Percentiles rank a stretch among this genome's conserved stretches.
Evolutionary conservation across 2,113 vertebrate species (phyloP).

Genomic region (Lichenostomus cassidix): DNA sequence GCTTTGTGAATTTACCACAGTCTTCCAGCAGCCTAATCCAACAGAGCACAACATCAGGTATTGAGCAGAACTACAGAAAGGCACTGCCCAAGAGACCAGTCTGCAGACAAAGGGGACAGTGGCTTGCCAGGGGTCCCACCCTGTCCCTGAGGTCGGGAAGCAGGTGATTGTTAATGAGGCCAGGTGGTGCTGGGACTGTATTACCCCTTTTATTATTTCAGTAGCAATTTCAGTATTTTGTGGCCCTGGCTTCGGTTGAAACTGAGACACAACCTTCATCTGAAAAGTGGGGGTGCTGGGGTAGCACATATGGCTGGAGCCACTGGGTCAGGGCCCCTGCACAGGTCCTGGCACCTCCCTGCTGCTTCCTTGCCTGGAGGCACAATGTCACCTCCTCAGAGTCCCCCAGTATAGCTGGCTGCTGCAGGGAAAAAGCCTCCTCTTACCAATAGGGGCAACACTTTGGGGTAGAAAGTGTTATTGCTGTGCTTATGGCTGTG

Average conservation of each 20-base stretch:
- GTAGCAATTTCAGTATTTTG: background rate
- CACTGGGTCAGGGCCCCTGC: background rate
- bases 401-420: background rate
- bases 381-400: background rate
- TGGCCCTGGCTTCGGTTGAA: background rate
- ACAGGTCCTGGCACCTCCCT: background rate
- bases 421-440: background rate
- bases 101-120: background rate
- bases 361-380: background rate
- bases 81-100: background rate
- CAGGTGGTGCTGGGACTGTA: fast-evolving
- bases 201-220: background rate
- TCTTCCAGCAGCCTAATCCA: background rate
- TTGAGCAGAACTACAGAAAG: background rate
- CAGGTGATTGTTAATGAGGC: background rate
- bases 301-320: fast-evolving
- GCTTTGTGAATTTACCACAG: background rate
- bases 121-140: background rate
- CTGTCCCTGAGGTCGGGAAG: background rate
- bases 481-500: background rate
- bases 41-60: background rate
- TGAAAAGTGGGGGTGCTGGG: background rate
- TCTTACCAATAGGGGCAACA: fast-evolving
- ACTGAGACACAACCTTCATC: background rate
- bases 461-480: background rate